These are phyloP conservation scores for Eupithecia pulchellata DNA, from an alignment of 2,888 invertebrate species.

Conservation along the genomic window DNA sequence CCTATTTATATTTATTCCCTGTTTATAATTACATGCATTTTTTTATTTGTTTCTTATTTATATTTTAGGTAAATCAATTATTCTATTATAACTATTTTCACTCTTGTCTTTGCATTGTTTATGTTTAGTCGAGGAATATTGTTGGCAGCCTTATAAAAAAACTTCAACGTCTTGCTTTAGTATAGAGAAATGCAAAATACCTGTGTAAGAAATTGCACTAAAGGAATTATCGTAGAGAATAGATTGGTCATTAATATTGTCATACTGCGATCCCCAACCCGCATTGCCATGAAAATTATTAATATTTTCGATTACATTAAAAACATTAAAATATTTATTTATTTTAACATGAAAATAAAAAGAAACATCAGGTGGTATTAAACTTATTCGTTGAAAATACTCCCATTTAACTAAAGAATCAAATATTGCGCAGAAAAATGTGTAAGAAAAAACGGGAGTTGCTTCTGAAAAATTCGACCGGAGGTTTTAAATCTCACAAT, in stretches of 20 bases:
- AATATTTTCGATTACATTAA: too few species aligned
- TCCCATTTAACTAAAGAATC: neutral
- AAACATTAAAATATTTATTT: neutral
- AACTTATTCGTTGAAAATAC: slow-evolving; percentile 4
- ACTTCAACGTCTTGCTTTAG: neutral
- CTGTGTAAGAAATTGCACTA: neutral
- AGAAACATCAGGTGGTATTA: neutral
- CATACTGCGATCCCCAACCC: too few species aligned
- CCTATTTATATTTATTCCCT: neutral
- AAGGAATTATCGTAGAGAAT: too few species aligned
- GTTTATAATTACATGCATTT: too few species aligned
- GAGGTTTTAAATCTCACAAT: neutral
- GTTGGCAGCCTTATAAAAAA: too few species aligned
- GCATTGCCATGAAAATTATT: neutral
- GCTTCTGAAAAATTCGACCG: neutral
- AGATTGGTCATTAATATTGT: too few species aligned
- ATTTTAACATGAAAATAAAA: neutral
- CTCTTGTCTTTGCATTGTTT: neutral
- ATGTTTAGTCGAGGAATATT: neutral
- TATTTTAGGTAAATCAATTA: too few species aligned
- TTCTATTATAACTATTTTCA: neutral
- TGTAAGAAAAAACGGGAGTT: neutral
- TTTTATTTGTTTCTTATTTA: too few species aligned
- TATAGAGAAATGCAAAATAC: neutral
- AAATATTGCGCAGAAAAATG: slow-evolving; percentile 13